These are phyloP conservation scores for Eupithecia inturbata DNA, from an alignment of 2,888 invertebrate genomes.

Conservation along the genomic window DNA sequence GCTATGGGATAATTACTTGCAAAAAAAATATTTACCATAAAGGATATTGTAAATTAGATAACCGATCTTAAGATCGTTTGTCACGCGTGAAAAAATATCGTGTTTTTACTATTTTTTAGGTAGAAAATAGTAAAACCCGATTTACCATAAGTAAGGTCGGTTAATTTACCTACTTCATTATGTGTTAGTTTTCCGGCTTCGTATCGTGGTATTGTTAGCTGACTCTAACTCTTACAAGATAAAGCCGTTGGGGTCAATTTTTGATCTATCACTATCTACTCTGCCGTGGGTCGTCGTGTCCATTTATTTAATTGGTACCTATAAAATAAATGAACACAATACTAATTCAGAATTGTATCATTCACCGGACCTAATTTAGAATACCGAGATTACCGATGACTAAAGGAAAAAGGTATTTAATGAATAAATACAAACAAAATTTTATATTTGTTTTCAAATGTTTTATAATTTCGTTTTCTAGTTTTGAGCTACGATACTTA, in stretches of 20 bases:
- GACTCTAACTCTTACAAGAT: conserved; percentile 10
- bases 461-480: conserved; percentile 8
- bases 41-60: not conserved
- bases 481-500: conserved; percentile 34
- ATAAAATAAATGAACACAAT: conserved; percentile 2
- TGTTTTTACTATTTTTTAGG: too few species aligned
- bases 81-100: too few species aligned
- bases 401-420: not conserved
- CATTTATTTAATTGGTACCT: not conserved
- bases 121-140: too few species aligned
- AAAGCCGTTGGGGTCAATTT: conserved; percentile 13
- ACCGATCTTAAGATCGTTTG: too few species aligned
- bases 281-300: conserved; percentile 7
- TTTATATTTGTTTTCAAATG: not conserved
- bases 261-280: conserved; percentile 1
- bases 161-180: not conserved
- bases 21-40: too few species aligned
- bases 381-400: not conserved
- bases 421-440: not conserved
- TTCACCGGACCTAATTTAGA: not conserved
- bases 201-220: conserved; percentile 13
- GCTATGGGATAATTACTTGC: not conserved
- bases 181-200: not conserved
- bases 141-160: not conserved
- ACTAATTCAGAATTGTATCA: not conserved